phyloP scores from a whole-genome alignment of 2,888 invertebrate genomes.

The Dicranocentrus wangi region DNA sequence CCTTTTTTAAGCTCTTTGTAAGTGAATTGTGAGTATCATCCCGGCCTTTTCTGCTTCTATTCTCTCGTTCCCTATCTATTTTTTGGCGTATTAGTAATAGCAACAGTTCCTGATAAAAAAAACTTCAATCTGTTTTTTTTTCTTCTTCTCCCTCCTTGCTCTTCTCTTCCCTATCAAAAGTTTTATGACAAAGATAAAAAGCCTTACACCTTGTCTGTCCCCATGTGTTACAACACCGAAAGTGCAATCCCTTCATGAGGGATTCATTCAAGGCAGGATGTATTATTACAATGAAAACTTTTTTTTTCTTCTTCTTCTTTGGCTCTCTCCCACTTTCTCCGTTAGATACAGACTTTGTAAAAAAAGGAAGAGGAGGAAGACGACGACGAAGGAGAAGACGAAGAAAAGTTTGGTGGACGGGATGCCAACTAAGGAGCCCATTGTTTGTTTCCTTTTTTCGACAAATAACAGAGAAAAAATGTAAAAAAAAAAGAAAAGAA shows the following conservation, averaged over 20 bases:
- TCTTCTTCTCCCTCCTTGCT: neutral
- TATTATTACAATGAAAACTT: too few species aligned
- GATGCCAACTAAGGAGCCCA: too few species aligned
- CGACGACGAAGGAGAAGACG: too few species aligned
- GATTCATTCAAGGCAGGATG: neutral
- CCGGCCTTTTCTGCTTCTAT: conserved; percentile 30
- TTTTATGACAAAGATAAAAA: neutral
- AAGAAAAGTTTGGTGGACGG: too few species aligned
- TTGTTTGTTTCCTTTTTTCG: too few species aligned
- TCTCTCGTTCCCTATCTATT: conserved; percentile 21
- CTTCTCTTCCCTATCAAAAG: neutral
- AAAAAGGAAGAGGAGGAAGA: too few species aligned
- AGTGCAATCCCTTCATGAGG: neutral
- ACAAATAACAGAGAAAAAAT: too few species aligned
- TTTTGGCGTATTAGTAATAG: neutral
- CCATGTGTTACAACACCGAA: too few species aligned
- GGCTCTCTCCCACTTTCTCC: too few species aligned
- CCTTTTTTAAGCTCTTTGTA: conserved; percentile 9
- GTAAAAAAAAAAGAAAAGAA: too few species aligned
- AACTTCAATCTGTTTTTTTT: neutral
- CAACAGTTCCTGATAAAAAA: conserved; percentile 10
- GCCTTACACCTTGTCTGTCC: neutral
- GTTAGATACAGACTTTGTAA: too few species aligned
- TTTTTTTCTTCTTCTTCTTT: too few species aligned
- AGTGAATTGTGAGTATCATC: conserved; percentile 22